Percentiles rank a stretch among this genome's conserved stretches.
Evolutionary conservation across 2,797 vertebrate species (phyloP).

Genomic region (Mycteria americana): DNA sequence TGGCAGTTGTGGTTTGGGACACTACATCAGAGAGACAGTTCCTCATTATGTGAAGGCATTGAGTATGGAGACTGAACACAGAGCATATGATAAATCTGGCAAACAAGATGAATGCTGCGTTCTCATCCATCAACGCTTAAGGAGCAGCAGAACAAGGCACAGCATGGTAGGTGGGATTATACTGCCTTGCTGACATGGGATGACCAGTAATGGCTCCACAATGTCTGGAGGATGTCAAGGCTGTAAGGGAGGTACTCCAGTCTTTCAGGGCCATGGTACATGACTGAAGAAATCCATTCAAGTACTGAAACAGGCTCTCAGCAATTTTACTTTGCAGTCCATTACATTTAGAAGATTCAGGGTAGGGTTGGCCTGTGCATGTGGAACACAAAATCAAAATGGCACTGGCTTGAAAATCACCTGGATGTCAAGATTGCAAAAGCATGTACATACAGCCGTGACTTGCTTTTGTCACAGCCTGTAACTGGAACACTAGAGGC

Average conservation of each 20-base stretch:
- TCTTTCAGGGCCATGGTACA: background rate
- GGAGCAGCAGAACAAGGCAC: background rate
- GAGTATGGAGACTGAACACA: background rate
- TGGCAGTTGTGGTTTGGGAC: conserved; percentile 25
- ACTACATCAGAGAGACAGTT: background rate
- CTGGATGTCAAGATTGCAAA: background rate
- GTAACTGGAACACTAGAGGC: background rate
- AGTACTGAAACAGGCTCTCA: background rate
- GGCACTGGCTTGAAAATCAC: background rate
- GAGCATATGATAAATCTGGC: background rate
- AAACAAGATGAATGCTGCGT: background rate
- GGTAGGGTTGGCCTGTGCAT: background rate
- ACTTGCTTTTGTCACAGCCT: background rate
- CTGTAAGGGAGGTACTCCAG: background rate
- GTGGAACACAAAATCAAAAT: background rate
- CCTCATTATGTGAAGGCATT: background rate
- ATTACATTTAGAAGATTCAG: background rate
- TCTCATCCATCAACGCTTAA: background rate
- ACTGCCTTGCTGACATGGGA: background rate
- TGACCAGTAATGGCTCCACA: background rate
- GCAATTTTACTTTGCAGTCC: background rate
- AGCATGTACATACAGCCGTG: background rate
- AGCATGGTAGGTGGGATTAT: background rate
- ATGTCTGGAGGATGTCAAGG: background rate
- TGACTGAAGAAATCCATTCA: background rate